Conservation (phyloP, 2,113 vertebrate species). For the Dolichallabes microphthalmus region DNA sequence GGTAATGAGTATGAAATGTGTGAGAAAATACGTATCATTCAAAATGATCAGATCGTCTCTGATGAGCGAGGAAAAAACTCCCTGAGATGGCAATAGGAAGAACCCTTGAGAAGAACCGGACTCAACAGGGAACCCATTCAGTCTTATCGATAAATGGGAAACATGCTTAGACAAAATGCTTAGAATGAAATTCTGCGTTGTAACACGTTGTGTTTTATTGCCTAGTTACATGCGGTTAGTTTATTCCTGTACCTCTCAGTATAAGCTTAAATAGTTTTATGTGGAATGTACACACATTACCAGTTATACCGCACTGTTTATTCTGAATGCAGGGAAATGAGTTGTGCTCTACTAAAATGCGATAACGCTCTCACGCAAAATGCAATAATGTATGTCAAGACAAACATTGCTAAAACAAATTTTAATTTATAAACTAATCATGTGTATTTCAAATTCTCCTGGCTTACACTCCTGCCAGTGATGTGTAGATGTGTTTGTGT, state of each 20-base stretch:
- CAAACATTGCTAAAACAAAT: neutral
- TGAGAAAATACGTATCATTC: no score
- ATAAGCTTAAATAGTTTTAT: neutral
- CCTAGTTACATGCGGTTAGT: neutral
- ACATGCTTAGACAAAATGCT: neutral
- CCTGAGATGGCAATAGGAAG: no score
- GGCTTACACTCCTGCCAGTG: conserved; percentile 49
- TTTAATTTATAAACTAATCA: neutral
- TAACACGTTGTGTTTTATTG: neutral
- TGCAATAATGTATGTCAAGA: neutral
- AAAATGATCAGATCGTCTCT: no score
- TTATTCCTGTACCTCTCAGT: neutral
- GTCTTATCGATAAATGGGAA: no score
- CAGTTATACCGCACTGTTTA: neutral
- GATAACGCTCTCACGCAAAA: neutral
- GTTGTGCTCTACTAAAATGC: neutral
- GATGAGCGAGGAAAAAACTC: no score
- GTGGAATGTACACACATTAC: neutral
- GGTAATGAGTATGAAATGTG: no score
- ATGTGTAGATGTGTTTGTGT: conserved; percentile 43
- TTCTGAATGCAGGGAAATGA: neutral
- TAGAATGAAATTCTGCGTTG: neutral
- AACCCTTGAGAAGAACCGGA: no score
- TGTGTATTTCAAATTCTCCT: neutral
- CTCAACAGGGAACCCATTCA: no score